Evolutionary conservation across 2,797 vertebrate genomes (phyloP).

Genomic region (Acropternis orthonyx): DNA sequence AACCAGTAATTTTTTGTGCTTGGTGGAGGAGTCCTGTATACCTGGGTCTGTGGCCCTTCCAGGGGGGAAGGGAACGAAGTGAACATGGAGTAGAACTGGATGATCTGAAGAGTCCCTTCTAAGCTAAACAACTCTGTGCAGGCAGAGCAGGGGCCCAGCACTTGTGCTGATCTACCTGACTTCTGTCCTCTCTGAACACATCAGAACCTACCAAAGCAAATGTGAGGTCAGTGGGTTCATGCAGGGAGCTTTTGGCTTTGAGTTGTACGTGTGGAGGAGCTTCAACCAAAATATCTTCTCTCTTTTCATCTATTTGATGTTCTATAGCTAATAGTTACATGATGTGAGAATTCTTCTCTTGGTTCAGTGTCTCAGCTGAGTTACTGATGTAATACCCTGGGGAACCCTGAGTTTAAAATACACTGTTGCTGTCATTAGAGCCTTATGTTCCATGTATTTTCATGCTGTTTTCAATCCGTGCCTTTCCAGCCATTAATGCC

Average conservation of each 20-base stretch:
- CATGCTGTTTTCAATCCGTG: neutral
- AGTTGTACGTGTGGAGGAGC: neutral
- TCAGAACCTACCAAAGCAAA: rapidly evolving
- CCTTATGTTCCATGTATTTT: slow-evolving; percentile 12
- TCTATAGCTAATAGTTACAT: slow-evolving; percentile 4
- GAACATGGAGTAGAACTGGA: rapidly evolving
- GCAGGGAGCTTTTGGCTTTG: neutral
- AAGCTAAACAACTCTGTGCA: neutral
- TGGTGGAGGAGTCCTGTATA: neutral
- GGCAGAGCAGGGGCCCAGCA: neutral
- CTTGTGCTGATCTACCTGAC: neutral
- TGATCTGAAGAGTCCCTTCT: neutral
- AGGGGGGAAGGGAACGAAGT: neutral
- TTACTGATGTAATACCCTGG: slow-evolving; percentile 44
- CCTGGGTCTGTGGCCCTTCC: neutral
- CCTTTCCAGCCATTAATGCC: slow-evolving; percentile 4
- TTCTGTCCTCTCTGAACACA: neutral
- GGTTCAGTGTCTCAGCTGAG: slow-evolving; percentile 15
- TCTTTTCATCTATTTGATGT: neutral
- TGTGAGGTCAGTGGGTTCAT: rapidly evolving
- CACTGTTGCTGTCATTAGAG: neutral
- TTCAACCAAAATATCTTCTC: neutral
- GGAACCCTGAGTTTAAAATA: slow-evolving; percentile 46
- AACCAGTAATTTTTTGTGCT: neutral
- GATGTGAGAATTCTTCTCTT: neutral